Conservation (phyloP, 2,888 invertebrate species). For the Drosophila paranaensis region DNA sequence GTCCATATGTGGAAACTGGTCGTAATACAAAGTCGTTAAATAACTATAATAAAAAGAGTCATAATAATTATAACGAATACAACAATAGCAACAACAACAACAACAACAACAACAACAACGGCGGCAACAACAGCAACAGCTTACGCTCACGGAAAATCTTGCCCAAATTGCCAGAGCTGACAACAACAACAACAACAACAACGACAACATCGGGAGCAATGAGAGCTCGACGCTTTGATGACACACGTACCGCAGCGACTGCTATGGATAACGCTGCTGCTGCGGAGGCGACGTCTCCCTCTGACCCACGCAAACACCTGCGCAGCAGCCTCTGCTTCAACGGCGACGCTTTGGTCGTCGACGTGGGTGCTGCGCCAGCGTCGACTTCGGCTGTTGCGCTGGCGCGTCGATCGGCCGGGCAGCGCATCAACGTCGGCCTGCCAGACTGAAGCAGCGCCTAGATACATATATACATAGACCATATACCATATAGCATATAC, state of each 20-base stretch:
- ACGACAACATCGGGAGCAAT: constrained; percentile 36
- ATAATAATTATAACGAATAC: constrained; percentile 53
- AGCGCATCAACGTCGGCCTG: constrained; percentile 83
- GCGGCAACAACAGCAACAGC: constrained; percentile 29
- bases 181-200: constrained; percentile 34
- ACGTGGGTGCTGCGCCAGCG: constrained; percentile 65
- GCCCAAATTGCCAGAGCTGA: constrained; percentile 64
- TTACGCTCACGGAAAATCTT: constrained; percentile 68
- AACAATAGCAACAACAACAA: constrained; percentile 37
- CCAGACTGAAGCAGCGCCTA: constrained; percentile 75
- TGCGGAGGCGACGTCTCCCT: constrained; percentile 45
- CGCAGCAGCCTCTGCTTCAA: constrained; percentile 83
- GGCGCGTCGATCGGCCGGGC: constrained; percentile 78
- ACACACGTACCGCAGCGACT: constrained; percentile 41
- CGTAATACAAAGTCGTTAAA: constrained; percentile 67
- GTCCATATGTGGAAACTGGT: constrained; percentile 75
- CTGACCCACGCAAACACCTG: constrained; percentile 80
- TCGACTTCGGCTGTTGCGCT: constrained; percentile 53
- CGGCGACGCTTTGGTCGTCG: constrained; percentile 80
- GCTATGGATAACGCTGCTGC: constrained; percentile 14
- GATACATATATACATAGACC: not conserved
- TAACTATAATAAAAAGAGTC: constrained; percentile 62
- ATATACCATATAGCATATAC: not conserved
- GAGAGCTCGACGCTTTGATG: constrained; percentile 51
- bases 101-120: constrained; percentile 31